A percentile compares a stretch with the other conserved stretches of the same genome.
These are phyloP conservation scores for Ladona fulva DNA, from an alignment of 1,140 invertebrate genomes.

Conservation along the genomic window DNA sequence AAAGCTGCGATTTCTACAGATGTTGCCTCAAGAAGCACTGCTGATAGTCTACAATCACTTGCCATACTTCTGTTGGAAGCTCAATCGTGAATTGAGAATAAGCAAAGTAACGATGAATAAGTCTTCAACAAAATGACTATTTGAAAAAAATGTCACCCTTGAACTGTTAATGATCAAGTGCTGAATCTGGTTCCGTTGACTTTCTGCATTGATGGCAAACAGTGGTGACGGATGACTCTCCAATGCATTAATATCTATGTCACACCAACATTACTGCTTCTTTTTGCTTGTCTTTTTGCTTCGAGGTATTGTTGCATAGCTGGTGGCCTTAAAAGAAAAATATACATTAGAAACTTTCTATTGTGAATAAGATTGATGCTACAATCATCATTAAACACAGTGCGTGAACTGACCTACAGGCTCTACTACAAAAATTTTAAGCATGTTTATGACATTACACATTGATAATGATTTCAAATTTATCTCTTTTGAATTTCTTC, in stretches of 20 bases:
- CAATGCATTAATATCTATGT: background rate
- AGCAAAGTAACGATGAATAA: background rate
- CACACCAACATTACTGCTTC: background rate
- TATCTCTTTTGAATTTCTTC: no score
- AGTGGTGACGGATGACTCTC: background rate
- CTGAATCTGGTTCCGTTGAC: background rate
- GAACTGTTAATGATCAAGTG: background rate
- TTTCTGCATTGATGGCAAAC: background rate
- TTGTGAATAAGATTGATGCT: no score
- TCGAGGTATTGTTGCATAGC: slow-evolving; percentile 8
- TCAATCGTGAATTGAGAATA: background rate
- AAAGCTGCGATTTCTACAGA: background rate
- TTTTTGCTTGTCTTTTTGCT: slow-evolving; percentile 7
- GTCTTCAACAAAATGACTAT: background rate
- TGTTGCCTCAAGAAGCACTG: background rate
- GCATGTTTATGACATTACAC: no score
- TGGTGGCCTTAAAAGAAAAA: background rate
- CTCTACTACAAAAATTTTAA: no score
- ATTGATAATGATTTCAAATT: no score
- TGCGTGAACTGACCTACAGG: no score
- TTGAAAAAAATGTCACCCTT: background rate
- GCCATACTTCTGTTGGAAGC: background rate
- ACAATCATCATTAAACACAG: no score
- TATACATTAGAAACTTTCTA: background rate
- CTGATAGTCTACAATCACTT: background rate